Conservation (phyloP, 2,113 vertebrate genomes). For the Otus sunia region DNA sequence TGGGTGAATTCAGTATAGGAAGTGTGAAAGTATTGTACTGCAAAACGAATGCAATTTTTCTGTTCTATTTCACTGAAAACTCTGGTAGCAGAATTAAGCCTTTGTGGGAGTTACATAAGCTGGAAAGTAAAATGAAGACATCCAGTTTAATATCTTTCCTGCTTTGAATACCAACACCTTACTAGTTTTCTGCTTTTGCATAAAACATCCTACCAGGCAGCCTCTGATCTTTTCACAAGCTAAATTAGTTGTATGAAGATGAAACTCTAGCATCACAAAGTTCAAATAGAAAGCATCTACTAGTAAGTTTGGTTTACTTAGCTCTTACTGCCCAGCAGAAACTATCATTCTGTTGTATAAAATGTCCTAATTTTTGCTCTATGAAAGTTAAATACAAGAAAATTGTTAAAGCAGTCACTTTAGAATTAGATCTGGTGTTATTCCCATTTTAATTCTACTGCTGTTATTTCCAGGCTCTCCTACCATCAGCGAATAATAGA, state of each 20-base stretch:
- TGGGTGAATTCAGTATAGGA: neutral
- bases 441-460: neutral
- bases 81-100: neutral
- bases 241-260: neutral
- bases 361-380: neutral
- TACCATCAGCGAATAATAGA: slow-evolving; percentile 97
- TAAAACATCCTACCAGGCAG: neutral
- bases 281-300: neutral
- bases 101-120: neutral
- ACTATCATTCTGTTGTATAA: neutral
- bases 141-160: neutral
- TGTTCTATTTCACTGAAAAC: neutral
- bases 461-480: slow-evolving; percentile 82
- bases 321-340: neutral
- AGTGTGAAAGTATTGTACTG: neutral
- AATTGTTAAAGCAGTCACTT: neutral
- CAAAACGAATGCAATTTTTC: neutral
- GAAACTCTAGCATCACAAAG: neutral
- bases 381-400: neutral
- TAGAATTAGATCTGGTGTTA: neutral
- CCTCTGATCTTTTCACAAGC: neutral
- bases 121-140: neutral
- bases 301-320: neutral
- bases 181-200: neutral
- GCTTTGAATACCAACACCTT: neutral